Conservation (phyloP, 2,797 vertebrate species). For the Chelonia mydas region DNA sequence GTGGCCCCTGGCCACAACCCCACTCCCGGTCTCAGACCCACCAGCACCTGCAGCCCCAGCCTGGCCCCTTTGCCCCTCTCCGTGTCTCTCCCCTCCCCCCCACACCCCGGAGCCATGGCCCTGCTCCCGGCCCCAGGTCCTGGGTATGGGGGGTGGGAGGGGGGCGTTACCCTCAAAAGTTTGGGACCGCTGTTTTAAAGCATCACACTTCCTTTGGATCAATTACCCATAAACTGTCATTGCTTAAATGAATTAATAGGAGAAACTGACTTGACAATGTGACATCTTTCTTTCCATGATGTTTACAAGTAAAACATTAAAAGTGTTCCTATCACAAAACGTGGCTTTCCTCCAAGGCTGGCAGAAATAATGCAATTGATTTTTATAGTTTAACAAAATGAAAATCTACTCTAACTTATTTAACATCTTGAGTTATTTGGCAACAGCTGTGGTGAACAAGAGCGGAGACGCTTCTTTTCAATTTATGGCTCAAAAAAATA, state of each 20-base stretch:
- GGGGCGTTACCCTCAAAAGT: too few species aligned
- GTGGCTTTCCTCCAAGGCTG: background rate
- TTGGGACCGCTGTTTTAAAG: background rate
- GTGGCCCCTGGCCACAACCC: too few species aligned
- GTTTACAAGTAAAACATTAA: background rate
- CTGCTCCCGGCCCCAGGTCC: too few species aligned
- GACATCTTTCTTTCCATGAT: background rate
- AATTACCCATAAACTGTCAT: background rate
- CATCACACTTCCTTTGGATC: background rate
- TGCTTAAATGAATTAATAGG: background rate
- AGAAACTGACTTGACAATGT: background rate
- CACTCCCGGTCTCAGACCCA: too few species aligned
- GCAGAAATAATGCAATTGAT: background rate
- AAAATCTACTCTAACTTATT: background rate
- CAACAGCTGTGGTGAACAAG: background rate
- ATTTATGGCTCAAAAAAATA: background rate
- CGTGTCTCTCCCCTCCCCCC: too few species aligned
- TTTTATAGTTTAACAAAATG: background rate
- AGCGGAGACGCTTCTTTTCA: background rate
- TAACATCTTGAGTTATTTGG: background rate
- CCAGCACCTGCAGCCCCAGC: too few species aligned
- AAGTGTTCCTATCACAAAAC: background rate
- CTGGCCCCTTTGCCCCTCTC: too few species aligned
- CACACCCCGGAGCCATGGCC: too few species aligned
- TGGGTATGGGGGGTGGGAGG: too few species aligned